Conservation (phyloP, 2,797 vertebrate species). For the Botia kubotai region DNA sequence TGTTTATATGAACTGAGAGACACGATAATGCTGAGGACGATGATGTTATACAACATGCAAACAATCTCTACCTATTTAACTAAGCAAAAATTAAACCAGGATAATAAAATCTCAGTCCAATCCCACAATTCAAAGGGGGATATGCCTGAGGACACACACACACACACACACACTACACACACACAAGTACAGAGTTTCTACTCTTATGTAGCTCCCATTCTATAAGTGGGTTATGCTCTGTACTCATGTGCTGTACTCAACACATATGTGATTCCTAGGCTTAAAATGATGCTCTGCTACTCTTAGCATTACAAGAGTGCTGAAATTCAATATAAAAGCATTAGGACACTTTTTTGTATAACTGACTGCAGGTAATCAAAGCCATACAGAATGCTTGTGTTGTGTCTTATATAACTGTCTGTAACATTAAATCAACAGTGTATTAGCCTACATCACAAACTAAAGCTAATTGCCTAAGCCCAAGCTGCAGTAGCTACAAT, state of each 20-base stretch:
- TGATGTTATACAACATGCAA: constrained; percentile 26
- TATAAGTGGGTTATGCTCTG: constrained; percentile 67
- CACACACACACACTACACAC: not conserved
- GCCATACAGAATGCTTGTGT: no score
- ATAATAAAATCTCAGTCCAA: not conserved
- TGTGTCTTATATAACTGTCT: no score
- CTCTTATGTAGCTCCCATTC: constrained; percentile 55
- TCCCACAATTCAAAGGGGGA: not conserved
- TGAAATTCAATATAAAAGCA: no score
- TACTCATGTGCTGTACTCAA: not conserved
- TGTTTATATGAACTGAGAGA: constrained; percentile 24
- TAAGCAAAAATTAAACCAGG: not conserved
- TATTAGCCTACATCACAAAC: not conserved
- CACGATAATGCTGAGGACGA: not conserved
- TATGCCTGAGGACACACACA: constrained; percentile 35
- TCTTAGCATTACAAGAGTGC: no score
- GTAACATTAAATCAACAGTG: not conserved
- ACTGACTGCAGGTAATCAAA: no score
- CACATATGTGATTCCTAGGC: constrained; percentile 39
- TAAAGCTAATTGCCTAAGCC: constrained; percentile 11
- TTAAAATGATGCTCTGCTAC: no score
- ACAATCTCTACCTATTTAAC: not conserved
- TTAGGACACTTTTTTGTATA: no score
- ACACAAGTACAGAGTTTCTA: constrained; percentile 33
- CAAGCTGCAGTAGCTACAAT: constrained; percentile 2